Base-by-base conservation (phyloP, 2,797 vertebrate species). In the Brachymystax lenok region DNA sequence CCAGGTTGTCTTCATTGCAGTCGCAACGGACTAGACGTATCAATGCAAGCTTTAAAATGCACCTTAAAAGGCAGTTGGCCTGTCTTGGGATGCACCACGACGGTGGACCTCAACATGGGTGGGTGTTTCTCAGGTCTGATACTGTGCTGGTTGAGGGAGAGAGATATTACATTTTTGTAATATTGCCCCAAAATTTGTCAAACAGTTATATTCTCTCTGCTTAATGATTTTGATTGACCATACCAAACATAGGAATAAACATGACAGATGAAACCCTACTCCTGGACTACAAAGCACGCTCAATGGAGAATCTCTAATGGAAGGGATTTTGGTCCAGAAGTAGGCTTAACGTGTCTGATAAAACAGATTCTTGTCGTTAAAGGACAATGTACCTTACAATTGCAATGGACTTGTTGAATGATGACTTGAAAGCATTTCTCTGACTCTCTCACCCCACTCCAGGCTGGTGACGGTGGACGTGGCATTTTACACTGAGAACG, bases 401-500 rank as follows among this genome's bases (percentile, higher is more conserved):
- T 7, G 24, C 17, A 24, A 17, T 27, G 8, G 59, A 19, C 17
- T 17, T 24, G 59, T 54, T 19, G 16, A 35, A 35, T 35, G 33
- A 19, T n/a, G 7, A n/a, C 59, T 63, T 59, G 56, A 10, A 63
- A 63, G n/a, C 8, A 13, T 10, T 24, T 24, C 56, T 64, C 24
- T 69, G 5, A 30, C 8, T 35, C 7, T 35, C 35, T 64, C n/a
- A 30, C 40, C 52, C 82, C 21, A 76, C 19, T 89, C 61, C 92
- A 99, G 98, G 86, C 91, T 99, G 92, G 96, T 99, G 72, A 95
- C 96, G 88, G 96, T 97, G 72, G 98, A 99, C 81, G 95, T 99
- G 68, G 97, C 97, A 52, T 99, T 99, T 93, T 99, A 98, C 96
- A 95, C 96, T 14, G 98, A 97, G 95, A 99, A 98, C 88, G 80